Evolutionary conservation across 2,888 invertebrate species (phyloP).

Genomic region (Anorthoa munda): DNA sequence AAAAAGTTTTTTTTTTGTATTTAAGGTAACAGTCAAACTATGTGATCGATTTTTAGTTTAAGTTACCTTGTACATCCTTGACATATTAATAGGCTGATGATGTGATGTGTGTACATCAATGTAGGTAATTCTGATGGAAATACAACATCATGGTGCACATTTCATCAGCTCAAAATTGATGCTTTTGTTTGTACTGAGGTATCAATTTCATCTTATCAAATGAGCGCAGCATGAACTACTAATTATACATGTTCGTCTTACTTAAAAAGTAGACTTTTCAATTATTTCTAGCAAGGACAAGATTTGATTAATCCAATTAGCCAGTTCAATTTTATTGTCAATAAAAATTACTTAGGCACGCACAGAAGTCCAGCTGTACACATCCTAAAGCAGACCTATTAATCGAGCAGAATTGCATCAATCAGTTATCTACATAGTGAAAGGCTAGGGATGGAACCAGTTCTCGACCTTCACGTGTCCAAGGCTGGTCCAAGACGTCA

Average conservation of each 20-base stretch:
- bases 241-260: not conserved
- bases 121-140: not conserved
- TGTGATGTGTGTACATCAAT: too few species aligned
- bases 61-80: too few species aligned
- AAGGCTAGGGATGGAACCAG: conserved; percentile 69
- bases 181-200: too few species aligned
- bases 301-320: not conserved
- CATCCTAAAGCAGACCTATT: not conserved
- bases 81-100: too few species aligned
- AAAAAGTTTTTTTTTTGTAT: too few species aligned
- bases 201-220: not conserved
- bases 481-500: conserved; percentile 44
- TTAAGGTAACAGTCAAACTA: too few species aligned
- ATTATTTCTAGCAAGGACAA: not conserved
- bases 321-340: not conserved
- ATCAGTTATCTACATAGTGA: conserved; percentile 59
- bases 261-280: not conserved
- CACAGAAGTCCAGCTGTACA: not conserved
- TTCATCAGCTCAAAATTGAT: not conserved
- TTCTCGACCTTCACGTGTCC: conserved; percentile 59
- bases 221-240: not conserved
- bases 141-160: not conserved
- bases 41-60: too few species aligned
- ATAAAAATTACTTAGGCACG: not conserved
- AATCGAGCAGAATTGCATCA: conserved; percentile 27